Percentiles rank a stretch among this genome's conserved stretches.
These are phyloP conservation scores for Perizoma affinitatum DNA, from an alignment of 2,888 invertebrate species.

Conservation along the genomic window DNA sequence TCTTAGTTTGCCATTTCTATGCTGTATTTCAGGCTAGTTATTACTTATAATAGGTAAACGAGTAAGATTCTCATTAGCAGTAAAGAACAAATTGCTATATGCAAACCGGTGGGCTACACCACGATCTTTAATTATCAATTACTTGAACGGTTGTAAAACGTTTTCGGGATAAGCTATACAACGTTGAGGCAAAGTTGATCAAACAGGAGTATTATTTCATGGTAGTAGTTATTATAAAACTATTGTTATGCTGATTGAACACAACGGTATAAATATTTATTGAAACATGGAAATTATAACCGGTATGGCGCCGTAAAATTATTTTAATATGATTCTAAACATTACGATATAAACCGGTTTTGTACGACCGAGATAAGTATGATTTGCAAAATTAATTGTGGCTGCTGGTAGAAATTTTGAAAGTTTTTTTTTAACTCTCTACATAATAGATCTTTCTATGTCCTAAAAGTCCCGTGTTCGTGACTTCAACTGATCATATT, in stretches of 20 bases:
- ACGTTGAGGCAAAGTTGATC: background rate
- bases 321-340: slow-evolving; percentile 26
- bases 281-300: slow-evolving; percentile 21
- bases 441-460: too few species aligned
- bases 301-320: slow-evolving; percentile 28
- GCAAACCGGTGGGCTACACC: too few species aligned
- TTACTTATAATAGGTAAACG: background rate
- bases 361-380: background rate
- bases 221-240: slow-evolving; percentile 17
- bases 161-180: background rate
- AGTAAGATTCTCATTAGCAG: slow-evolving; percentile 29
- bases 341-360: slow-evolving; percentile 13
- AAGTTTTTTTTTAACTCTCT: too few species aligned
- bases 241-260: slow-evolving; percentile 37
- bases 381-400: background rate
- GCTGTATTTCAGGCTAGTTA: background rate
- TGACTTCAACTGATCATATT: too few species aligned
- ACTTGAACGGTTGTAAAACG: background rate
- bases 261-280: slow-evolving; percentile 32
- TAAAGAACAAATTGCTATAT: slow-evolving; percentile 13
- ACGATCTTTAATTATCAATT: background rate
- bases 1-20: slow-evolving; percentile 3
- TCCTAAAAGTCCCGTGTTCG: too few species aligned
- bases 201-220: slow-evolving; percentile 9
- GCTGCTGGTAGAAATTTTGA: too few species aligned